phyloP scores from a whole-genome alignment of 2,113 vertebrate genomes.

The cat (Felis catus) region DNA sequence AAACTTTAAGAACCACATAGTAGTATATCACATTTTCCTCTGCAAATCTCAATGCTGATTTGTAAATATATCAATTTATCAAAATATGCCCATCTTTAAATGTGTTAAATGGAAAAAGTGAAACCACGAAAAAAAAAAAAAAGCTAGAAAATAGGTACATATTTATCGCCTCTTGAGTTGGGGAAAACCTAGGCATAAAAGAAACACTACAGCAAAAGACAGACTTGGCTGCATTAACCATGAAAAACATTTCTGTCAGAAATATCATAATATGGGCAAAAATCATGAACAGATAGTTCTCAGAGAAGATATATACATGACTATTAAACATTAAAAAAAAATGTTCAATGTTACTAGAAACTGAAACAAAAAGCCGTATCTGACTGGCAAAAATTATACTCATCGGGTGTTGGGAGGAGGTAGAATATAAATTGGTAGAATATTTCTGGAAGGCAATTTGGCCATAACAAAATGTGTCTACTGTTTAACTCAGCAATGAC shows the following conservation, averaged over 20 bases:
- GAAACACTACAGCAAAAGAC: not conserved
- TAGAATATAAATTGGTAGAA: not conserved
- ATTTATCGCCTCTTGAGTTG: not conserved
- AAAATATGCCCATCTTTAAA: conserved; percentile 17
- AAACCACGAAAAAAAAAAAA: not conserved
- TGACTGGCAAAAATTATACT: not conserved
- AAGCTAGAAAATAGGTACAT: not conserved
- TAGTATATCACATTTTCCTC: not conserved
- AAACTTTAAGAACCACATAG: not conserved
- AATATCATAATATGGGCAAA: not conserved
- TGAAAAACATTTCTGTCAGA: not conserved
- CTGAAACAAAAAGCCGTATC: not conserved
- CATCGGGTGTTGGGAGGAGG: not conserved
- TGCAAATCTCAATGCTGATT: not conserved
- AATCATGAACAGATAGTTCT: not conserved
- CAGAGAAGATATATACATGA: not conserved
- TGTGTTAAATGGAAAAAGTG: not conserved
- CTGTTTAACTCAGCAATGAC: not conserved
- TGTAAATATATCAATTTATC: not conserved
- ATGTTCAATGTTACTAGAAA: not conserved
- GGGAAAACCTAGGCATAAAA: not conserved
- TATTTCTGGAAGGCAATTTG: not conserved
- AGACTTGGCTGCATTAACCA: not conserved
- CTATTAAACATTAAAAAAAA: not conserved
- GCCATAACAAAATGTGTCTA: not conserved